Conservation (phyloP, 2,888 invertebrate genomes). For the Cosmorhoe ocellata region DNA sequence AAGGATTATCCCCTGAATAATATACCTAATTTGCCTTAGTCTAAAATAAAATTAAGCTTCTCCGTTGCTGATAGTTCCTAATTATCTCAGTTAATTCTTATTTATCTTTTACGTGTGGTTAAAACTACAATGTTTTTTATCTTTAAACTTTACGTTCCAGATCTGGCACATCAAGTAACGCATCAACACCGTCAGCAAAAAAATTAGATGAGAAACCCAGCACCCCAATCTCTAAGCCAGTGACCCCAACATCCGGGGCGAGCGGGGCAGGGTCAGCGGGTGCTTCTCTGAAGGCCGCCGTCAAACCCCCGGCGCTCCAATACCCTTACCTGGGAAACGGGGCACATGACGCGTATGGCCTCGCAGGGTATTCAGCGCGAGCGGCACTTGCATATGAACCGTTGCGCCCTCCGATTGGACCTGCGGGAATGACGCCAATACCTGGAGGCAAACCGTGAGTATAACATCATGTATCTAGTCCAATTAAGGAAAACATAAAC, state of each 20-base stretch:
- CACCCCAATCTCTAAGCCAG: conserved; percentile 95
- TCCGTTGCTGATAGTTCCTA: no score
- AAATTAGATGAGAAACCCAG: conserved; percentile 94
- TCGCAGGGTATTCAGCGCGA: conserved; percentile 77
- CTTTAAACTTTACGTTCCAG: conserved; percentile 53
- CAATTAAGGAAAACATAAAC: conserved; percentile 3
- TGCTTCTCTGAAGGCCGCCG: conserved; percentile 80
- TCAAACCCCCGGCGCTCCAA: conserved; percentile 83
- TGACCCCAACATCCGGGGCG: conserved; percentile 90
- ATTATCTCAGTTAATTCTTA: no score
- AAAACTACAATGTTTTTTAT: neutral
- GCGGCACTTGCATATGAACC: conserved; percentile 78
- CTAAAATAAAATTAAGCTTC: no score
- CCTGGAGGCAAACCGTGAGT: conserved; percentile 95
- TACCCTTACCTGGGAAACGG: conserved; percentile 84
- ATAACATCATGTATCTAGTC: conserved; percentile 17
- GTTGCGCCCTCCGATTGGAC: conserved; percentile 75
- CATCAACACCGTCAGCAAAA: conserved; percentile 94
- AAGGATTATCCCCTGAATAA: no score
- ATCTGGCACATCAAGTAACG: conserved; percentile 94
- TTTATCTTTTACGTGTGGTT: no score
- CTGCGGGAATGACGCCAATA: conserved; percentile 85
- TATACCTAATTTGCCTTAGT: no score
- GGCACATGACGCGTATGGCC: conserved; percentile 75
- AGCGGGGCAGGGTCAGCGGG: conserved; percentile 83